Evolutionary conservation across 1,140 invertebrate genomes (phyloP).

Genomic region (Marisa cornuarietis): DNA sequence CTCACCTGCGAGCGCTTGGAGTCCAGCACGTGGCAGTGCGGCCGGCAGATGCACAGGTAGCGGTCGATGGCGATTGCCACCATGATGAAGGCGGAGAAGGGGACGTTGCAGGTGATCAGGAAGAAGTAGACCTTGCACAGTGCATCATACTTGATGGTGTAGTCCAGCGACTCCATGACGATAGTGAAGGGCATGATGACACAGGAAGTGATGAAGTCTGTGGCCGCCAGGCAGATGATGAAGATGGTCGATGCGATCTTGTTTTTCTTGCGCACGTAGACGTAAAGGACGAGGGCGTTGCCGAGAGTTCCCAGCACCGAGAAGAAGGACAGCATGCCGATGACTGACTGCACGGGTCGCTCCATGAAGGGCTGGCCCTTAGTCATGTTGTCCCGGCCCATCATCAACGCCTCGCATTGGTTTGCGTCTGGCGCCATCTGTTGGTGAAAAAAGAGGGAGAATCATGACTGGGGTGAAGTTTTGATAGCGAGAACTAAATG

Average conservation of each 20-base stretch:
- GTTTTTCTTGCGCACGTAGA: conserved; percentile 60
- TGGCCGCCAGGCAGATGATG: conserved; percentile 60
- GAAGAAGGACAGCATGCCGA: conserved; percentile 51
- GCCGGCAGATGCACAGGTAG: conserved; percentile 64
- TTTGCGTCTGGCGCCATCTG: neutral
- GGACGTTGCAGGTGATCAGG: conserved; percentile 60
- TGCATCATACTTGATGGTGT: conserved; percentile 43
- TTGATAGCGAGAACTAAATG: too few species aligned
- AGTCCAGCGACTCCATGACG: conserved; percentile 45
- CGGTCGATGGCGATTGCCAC: conserved; percentile 65
- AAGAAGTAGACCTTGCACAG: conserved; percentile 62
- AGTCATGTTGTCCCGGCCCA: neutral
- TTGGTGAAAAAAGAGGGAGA: neutral
- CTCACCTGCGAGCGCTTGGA: conserved; percentile 16
- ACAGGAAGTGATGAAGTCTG: conserved; percentile 59
- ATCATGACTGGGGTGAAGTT: too few species aligned
- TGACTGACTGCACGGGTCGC: conserved; percentile 31
- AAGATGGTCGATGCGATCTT: conserved; percentile 63
- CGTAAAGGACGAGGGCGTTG: conserved; percentile 62
- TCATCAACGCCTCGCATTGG: neutral
- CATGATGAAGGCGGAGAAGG: conserved; percentile 64
- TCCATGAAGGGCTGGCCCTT: neutral
- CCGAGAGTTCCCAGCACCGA: conserved; percentile 58
- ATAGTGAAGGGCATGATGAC: conserved; percentile 60
- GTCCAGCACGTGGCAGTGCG: conserved; percentile 58